Percentiles rank a stretch among this genome's conserved stretches.
These are phyloP conservation scores for Sycophila sp. DNA, from an alignment of 1,140 invertebrate genomes.

Conservation along the genomic window DNA sequence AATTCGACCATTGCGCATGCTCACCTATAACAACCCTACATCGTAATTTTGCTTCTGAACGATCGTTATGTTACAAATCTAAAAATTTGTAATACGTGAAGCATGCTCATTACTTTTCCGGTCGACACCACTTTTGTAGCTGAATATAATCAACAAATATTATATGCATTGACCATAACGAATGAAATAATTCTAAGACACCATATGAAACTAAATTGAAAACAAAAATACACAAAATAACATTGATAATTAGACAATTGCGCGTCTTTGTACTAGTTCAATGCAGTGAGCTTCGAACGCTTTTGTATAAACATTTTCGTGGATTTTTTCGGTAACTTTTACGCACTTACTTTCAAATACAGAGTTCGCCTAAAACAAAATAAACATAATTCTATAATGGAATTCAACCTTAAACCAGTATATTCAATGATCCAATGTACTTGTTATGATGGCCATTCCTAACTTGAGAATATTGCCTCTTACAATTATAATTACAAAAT, in stretches of 20 bases:
- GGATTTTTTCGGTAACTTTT: conserved; percentile 21
- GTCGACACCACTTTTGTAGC: conserved; percentile 19
- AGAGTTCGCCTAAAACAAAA: neutral
- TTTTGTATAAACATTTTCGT: conserved; percentile 11
- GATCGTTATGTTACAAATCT: conserved; percentile 50
- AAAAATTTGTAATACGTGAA: conserved; percentile 49
- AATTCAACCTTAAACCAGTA: neutral
- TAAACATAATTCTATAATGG: neutral
- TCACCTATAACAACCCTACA: conserved; percentile 48
- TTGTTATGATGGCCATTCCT: neutral
- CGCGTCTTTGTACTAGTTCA: neutral
- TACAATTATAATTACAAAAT: conserved; percentile 32
- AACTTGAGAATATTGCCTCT: conserved; percentile 29
- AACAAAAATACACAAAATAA: neutral
- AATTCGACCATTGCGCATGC: conserved; percentile 40
- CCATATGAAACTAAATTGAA: conserved; percentile 10
- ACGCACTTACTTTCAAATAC: conserved; percentile 13
- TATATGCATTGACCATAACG: conserved; percentile 15
- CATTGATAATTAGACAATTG: neutral
- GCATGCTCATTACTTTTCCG: conserved; percentile 5
- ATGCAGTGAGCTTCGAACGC: neutral
- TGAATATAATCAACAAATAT: conserved; percentile 31
- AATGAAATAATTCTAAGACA: conserved; percentile 22
- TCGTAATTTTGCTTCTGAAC: conserved; percentile 39
- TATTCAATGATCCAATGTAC: neutral